Percentiles rank a stretch among this genome's conserved stretches.
These are phyloP conservation scores for Brachionus calyciflorus DNA, from an alignment of 1,140 invertebrate genomes.

Conservation along the genomic window DNA sequence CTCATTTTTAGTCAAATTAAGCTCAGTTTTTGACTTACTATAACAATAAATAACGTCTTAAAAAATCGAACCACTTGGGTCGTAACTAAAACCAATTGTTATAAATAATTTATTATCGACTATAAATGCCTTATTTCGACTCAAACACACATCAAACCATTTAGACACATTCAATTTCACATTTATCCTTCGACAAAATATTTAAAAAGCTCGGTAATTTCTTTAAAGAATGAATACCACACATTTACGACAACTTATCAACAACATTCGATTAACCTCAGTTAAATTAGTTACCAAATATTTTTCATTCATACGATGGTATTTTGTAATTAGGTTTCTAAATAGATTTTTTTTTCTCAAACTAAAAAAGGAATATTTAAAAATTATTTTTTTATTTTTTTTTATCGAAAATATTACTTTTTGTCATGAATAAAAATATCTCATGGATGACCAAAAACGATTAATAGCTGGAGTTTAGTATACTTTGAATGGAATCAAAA, in stretches of 20 bases:
- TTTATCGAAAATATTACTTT: too few relatives aligned
- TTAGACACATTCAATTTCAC: conserved; percentile 72
- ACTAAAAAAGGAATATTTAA: too few relatives aligned
- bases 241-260: conserved; percentile 71
- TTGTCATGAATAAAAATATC: too few relatives aligned
- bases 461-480: too few relatives aligned
- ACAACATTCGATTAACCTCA: conserved; percentile 70
- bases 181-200: conserved; percentile 77
- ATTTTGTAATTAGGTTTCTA: too few relatives aligned
- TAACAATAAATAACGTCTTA: conserved; percentile 88
- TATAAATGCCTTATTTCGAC: conserved; percentile 84
- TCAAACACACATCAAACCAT: conserved; percentile 92
- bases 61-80: conserved; percentile 80
- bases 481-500: too few relatives aligned
- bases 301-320: too few relatives aligned
- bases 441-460: too few relatives aligned
- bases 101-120: conserved; percentile 86
- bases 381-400: too few relatives aligned
- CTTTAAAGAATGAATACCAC: conserved; percentile 81
- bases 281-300: conserved; percentile 86
- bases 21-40: conserved; percentile 88
- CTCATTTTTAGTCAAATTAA: conserved; percentile 90
- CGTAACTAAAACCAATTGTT: conserved; percentile 76
- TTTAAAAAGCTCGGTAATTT: conserved; percentile 78
- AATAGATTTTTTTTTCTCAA: too few relatives aligned